A percentile compares a stretch with the other conserved stretches of the same genome.
Evolutionary conservation across 2,888 invertebrate genomes (phyloP).

Genomic region (Ferrisia virgata): DNA sequence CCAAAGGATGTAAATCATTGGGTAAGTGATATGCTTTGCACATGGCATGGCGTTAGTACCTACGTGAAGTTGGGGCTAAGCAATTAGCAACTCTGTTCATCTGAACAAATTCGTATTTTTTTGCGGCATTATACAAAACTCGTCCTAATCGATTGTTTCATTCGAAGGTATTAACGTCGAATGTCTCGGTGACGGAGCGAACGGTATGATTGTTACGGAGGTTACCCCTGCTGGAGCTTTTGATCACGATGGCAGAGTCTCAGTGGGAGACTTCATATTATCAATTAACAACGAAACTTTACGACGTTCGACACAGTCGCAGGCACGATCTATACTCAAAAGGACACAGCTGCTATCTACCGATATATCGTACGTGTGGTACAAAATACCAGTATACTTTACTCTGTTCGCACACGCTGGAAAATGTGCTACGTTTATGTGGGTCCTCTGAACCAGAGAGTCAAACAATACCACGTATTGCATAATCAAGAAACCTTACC

Average conservation of each 20-base stretch:
- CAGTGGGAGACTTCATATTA: conserved; percentile 60
- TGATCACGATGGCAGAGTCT: conserved; percentile 59
- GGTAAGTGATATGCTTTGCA: conserved; percentile 55
- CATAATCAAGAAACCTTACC: neutral
- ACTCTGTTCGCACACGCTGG: neutral
- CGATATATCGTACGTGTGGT: conserved; percentile 57
- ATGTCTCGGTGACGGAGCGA: conserved; percentile 59
- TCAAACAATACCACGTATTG: neutral
- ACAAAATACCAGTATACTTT: neutral
- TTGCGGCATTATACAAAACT: neutral
- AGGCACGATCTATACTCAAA: conserved; percentile 60
- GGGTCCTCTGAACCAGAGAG: neutral
- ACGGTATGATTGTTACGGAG: conserved; percentile 56
- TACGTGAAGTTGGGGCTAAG: neutral
- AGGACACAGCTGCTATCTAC: conserved; percentile 59
- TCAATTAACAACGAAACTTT: conserved; percentile 61
- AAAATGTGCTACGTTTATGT: neutral
- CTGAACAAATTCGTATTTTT: neutral
- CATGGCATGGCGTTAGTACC: no score
- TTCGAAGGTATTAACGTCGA: conserved; percentile 59
- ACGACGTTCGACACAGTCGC: conserved; percentile 59
- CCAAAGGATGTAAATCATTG: conserved; percentile 58
- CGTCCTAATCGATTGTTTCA: neutral
- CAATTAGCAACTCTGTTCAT: no score
- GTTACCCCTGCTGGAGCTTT: conserved; percentile 56